Conservation (phyloP, 2,797 vertebrate genomes). For the Thalassophryne amazonica region DNA sequence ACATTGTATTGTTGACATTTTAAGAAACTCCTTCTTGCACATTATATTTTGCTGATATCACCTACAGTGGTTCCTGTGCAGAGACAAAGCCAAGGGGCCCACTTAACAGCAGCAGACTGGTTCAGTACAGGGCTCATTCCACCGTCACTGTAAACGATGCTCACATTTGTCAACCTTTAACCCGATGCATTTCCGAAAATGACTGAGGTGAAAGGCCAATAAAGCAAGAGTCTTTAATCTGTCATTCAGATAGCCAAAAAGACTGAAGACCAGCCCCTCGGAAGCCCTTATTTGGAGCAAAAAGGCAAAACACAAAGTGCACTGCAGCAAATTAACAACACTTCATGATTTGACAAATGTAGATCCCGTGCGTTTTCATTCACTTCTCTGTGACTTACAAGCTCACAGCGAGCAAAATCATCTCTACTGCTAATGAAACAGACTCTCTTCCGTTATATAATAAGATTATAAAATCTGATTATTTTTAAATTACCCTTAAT, state of each 20-base stretch:
- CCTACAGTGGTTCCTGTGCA: slow-evolving; percentile 35
- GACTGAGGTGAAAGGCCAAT: slow-evolving; percentile 36
- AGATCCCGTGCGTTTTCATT: no score
- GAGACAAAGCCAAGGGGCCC: slow-evolving; percentile 49
- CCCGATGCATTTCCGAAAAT: slow-evolving; percentile 55
- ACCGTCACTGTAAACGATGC: slow-evolving; percentile 53
- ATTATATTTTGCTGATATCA: slow-evolving; percentile 61
- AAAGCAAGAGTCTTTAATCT: slow-evolving; percentile 42
- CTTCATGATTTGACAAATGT: neutral
- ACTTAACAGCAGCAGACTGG: slow-evolving; percentile 56
- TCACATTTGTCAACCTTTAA: slow-evolving; percentile 66
- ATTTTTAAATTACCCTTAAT: neutral
- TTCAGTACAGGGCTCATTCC: slow-evolving; percentile 43
- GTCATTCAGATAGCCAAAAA: slow-evolving; percentile 24
- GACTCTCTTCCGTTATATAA: no score
- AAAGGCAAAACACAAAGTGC: neutral
- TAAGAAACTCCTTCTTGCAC: slow-evolving; percentile 18
- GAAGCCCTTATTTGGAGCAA: neutral
- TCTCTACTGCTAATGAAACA: no score
- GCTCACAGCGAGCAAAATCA: neutral
- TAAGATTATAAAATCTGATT: no score
- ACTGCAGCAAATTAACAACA: neutral
- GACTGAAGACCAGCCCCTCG: slow-evolving; percentile 3
- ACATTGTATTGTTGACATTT: slow-evolving; percentile 13
- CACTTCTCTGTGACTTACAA: no score